Conservation (phyloP, 1,140 invertebrate species). For the Drosophila nigromelanica region DNA sequence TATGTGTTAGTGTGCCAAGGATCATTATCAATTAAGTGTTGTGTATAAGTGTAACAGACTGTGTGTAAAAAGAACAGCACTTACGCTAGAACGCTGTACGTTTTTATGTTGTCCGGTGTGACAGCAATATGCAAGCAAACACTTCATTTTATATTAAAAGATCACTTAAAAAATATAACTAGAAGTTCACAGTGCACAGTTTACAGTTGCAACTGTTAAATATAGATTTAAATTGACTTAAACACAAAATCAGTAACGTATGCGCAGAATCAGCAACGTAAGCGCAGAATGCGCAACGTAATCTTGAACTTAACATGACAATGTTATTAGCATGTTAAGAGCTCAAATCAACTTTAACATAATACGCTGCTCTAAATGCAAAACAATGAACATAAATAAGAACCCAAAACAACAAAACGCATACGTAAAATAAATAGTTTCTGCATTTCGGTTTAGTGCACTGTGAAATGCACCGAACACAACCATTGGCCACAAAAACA, state of each 20-base stretch:
- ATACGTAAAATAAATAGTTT: constrained; percentile 30
- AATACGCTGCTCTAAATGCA: constrained; percentile 42
- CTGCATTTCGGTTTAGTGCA: constrained; percentile 26
- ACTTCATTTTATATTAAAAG: too few species aligned
- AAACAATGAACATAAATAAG: constrained; percentile 48
- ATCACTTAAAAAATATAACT: too few species aligned
- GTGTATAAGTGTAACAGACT: too few species aligned
- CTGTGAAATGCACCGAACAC: neutral
- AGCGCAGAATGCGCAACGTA: constrained; percentile 13
- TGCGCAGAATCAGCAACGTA: constrained; percentile 4
- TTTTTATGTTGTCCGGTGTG: too few species aligned
- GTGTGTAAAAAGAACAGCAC: too few species aligned
- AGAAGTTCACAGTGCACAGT: too few species aligned
- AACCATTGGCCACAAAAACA: neutral
- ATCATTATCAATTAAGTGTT: too few species aligned
- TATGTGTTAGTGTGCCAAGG: too few species aligned
- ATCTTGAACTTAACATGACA: neutral
- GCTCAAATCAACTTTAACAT: constrained; percentile 21
- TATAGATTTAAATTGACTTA: neutral
- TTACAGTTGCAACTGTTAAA: neutral
- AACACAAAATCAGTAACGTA: constrained; percentile 9
- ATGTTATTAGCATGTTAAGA: constrained; percentile 21
- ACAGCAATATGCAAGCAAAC: too few species aligned
- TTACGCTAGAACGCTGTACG: too few species aligned
- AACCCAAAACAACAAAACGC: constrained; percentile 31